phyloP scores from a whole-genome alignment of 2,797 vertebrate genomes.

The Hirundo rustica region DNA sequence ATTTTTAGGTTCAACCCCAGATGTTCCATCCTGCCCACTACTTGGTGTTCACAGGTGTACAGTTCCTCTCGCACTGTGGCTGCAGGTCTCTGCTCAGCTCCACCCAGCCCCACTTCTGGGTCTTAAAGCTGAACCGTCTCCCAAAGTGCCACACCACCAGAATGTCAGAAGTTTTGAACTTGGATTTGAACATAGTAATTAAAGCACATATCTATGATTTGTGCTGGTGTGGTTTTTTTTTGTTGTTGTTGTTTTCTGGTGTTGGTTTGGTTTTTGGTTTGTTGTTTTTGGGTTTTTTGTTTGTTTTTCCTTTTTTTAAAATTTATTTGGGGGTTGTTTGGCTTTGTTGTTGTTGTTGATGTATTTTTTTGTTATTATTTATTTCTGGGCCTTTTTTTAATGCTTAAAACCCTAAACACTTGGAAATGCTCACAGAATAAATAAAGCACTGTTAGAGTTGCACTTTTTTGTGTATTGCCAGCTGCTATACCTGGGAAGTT shows the following conservation, averaged over 20 bases:
- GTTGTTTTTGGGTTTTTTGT: too few relatives aligned
- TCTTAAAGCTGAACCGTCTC: background rate
- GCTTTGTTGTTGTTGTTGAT: background rate
- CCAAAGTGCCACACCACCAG: background rate
- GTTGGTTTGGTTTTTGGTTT: background rate
- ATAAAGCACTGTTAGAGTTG: background rate
- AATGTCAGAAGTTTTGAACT: background rate
- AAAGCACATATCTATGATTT: background rate
- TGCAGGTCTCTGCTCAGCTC: background rate
- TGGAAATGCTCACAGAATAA: background rate
- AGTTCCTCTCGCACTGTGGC: fast-evolving
- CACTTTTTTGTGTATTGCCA: background rate
- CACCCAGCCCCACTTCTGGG: fast-evolving
- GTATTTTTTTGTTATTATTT: background rate
- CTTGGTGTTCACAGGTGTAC: fast-evolving
- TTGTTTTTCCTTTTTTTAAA: too few relatives aligned
- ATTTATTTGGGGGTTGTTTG: background rate
- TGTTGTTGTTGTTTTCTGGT: background rate
- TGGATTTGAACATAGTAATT: background rate
- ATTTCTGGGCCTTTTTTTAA: background rate
- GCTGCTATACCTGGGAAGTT: background rate
- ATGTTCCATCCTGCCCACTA: fast-evolving
- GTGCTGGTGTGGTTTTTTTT: fast-evolving
- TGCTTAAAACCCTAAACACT: background rate
- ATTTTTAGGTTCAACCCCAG: background rate